phyloP scores from a whole-genome alignment of 2,888 invertebrate genomes.

The Fragum whitleyi region DNA sequence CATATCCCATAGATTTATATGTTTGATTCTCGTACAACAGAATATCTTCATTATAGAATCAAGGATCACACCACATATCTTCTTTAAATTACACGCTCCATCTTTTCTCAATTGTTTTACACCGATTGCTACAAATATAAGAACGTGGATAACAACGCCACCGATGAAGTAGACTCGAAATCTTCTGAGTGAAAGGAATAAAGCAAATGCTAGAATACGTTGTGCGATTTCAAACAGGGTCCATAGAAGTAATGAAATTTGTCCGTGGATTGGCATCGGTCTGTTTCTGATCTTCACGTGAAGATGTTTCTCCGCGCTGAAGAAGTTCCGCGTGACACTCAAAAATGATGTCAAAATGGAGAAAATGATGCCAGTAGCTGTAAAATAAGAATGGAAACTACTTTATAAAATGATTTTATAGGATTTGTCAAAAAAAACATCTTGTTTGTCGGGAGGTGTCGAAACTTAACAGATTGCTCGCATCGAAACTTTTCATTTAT shows the following conservation, averaged over 20 bases:
- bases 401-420: too few species aligned
- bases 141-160: not conserved
- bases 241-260: not conserved
- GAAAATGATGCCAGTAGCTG: not conserved
- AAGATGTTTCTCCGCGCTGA: not conserved
- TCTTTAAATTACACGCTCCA: not conserved
- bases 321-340: not conserved
- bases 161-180: not conserved
- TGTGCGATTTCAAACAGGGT: not conserved
- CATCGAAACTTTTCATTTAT: too few species aligned
- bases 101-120: not conserved
- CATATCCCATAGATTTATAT: not conserved
- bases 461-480: too few species aligned
- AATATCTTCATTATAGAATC: not conserved
- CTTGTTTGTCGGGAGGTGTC: too few species aligned
- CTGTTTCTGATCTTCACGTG: not conserved
- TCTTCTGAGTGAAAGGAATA: not conserved
- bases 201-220: not conserved
- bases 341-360: not conserved
- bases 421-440: too few species aligned
- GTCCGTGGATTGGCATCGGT: not conserved
- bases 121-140: not conserved
- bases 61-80: not conserved
- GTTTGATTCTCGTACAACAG: not conserved
- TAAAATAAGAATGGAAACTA: not conserved